Conservation (phyloP, 2,113 vertebrate species). For the Antennarius striatus region DNA sequence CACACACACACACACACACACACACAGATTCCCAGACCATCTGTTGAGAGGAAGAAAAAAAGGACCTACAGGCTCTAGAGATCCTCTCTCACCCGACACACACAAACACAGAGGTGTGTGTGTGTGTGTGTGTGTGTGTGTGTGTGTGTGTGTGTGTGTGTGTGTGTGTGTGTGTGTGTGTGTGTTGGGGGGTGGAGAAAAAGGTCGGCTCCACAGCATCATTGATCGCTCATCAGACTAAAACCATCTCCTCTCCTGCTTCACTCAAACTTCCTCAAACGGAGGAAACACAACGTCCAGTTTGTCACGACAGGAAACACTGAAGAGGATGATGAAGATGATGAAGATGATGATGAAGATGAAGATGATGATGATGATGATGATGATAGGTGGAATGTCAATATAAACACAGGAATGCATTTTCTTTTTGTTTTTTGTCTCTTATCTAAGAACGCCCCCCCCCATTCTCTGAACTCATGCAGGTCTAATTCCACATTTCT, state of each 20-base stretch:
- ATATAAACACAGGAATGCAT: too few species aligned
- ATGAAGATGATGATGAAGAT: neutral
- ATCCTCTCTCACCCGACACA: constrained; percentile 17
- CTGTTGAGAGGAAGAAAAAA: constrained; percentile 40
- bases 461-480: too few species aligned
- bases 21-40: constrained; percentile 47
- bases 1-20: constrained; percentile 36
- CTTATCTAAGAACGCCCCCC: too few species aligned
- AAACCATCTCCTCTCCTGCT: constrained; percentile 32
- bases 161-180: too few species aligned
- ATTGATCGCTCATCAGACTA: constrained; percentile 59
- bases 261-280: constrained; percentile 26
- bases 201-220: constrained; percentile 28
- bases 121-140: too few species aligned
- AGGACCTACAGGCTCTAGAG: constrained; percentile 49
- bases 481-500: too few species aligned
- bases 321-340: neutral
- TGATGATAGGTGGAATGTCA: neutral
- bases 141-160: too few species aligned
- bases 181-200: neutral
- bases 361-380: neutral
- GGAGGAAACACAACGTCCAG: neutral
- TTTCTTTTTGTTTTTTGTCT: too few species aligned
- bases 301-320: too few species aligned
- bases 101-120: neutral